These are phyloP conservation scores for Drosophila flavopinicola DNA, from an alignment of 2,888 invertebrate genomes.

Conservation along the genomic window DNA sequence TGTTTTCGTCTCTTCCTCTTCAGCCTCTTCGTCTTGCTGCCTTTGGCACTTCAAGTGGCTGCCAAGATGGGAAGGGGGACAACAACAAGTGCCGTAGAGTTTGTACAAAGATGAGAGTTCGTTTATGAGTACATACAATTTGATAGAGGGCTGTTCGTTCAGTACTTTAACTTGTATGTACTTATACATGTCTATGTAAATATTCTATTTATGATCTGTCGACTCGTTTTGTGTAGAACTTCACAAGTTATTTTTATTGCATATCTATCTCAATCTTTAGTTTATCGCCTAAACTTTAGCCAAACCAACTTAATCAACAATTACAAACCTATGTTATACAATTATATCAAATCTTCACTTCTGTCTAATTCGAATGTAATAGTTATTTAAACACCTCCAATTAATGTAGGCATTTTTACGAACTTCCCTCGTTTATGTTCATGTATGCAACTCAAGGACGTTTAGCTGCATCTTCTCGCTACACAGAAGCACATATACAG, in stretches of 20 bases:
- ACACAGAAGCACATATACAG: constrained; percentile 9
- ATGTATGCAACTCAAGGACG: constrained; percentile 48
- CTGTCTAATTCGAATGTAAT: too few species aligned
- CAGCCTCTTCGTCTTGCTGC: constrained; percentile 6
- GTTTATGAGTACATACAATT: constrained; percentile 6
- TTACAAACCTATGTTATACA: too few species aligned
- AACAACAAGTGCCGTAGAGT: constrained; percentile 35
- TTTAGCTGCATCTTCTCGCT: constrained; percentile 36
- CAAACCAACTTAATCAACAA: too few species aligned
- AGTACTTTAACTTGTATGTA: not conserved
- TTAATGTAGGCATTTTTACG: not conserved
- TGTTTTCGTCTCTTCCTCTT: constrained; percentile 17
- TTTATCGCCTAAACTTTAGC: too few species aligned
- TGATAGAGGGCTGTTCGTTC: constrained; percentile 11
- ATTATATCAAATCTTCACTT: too few species aligned
- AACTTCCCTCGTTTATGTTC: constrained; percentile 28
- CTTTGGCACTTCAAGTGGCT: constrained; percentile 34
- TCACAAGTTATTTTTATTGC: too few species aligned
- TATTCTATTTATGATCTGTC: too few species aligned
- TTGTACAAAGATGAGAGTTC: constrained; percentile 22
- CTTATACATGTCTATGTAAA: too few species aligned
- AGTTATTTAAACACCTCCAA: not conserved
- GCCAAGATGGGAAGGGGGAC: not conserved
- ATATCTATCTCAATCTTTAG: too few species aligned
- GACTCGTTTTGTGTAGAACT: too few species aligned